phyloP scores from a whole-genome alignment of 2,113 vertebrate genomes.

The Oreochromis aureus region DNA sequence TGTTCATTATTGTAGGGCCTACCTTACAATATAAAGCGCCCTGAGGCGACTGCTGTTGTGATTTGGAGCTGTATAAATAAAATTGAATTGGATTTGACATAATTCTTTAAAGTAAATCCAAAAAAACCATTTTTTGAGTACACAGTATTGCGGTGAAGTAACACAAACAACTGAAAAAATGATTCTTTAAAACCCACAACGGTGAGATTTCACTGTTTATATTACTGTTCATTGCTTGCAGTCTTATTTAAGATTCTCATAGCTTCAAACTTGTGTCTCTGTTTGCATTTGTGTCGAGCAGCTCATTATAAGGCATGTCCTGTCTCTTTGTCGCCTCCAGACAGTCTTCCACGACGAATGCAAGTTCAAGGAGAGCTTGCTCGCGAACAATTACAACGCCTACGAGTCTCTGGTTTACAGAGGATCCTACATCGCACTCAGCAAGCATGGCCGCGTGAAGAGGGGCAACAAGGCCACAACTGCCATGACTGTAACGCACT shows the following conservation, averaged over 20 bases:
- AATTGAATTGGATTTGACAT: background rate
- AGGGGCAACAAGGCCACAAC: constrained; percentile 87
- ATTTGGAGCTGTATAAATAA: background rate
- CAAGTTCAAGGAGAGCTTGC: constrained; percentile 89
- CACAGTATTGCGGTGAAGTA: accelerated
- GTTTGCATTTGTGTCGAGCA: background rate
- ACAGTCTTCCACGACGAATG: constrained; percentile 90
- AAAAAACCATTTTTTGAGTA: background rate
- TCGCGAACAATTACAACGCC: constrained; percentile 95
- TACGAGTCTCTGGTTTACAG: constrained; percentile 83
- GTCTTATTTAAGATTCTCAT: background rate
- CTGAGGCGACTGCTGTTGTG: accelerated
- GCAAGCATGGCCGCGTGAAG: constrained; percentile 88
- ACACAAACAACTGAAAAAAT: background rate
- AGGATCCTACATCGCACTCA: constrained; percentile 87
- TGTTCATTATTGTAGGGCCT: background rate
- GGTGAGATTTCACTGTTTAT: background rate
- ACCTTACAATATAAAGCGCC: background rate
- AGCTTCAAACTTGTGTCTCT: background rate
- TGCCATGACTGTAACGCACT: constrained; percentile 93
- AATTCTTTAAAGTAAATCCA: background rate
- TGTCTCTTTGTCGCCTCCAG: constrained; percentile 63
- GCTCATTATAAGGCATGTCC: background rate
- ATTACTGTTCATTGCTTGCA: background rate
- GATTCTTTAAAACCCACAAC: background rate